These are phyloP conservation scores for Cordylochernes scorpioides DNA, from an alignment of 2,888 invertebrate species.

Conservation along the genomic window DNA sequence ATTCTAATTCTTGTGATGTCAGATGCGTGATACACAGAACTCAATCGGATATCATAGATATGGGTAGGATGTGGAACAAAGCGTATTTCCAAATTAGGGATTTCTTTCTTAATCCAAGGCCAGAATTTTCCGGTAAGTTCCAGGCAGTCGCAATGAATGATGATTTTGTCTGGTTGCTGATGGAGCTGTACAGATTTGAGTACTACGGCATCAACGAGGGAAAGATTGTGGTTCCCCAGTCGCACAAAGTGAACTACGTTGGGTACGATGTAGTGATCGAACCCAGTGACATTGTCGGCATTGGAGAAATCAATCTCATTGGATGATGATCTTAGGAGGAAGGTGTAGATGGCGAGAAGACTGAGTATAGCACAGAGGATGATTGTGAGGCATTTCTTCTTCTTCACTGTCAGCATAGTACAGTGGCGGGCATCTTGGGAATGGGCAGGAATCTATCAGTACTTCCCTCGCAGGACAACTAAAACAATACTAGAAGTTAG, in stretches of 20 bases:
- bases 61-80: slow-evolving; percentile 17
- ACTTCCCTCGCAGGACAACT: too few species aligned
- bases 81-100: slow-evolving; percentile 9
- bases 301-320: slow-evolving; percentile 9
- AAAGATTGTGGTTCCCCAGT: slow-evolving; percentile 17
- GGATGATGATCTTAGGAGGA: too few species aligned
- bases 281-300: slow-evolving; percentile 16
- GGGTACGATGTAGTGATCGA: slow-evolving; percentile 17
- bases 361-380: too few species aligned
- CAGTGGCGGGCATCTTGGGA: too few species aligned
- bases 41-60: slow-evolving; percentile 22
- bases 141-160: slow-evolving; percentile 19
- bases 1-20: slow-evolving; percentile 21
- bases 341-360: too few species aligned
- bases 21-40: slow-evolving; percentile 21
- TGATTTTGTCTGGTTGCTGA: slow-evolving; percentile 18
- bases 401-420: too few species aligned
- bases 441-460: too few species aligned
- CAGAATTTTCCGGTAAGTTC: slow-evolving; percentile 14
- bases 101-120: slow-evolving; percentile 12
- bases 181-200: slow-evolving; percentile 18
- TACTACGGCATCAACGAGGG: slow-evolving; percentile 19
- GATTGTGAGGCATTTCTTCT: too few species aligned
- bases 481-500: too few species aligned
- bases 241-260: slow-evolving; percentile 22